Percentiles rank a stretch among this genome's conserved stretches.
Evolutionary conservation across 2,888 invertebrate species (phyloP).

Genomic region (Bellardia bayeri): DNA sequence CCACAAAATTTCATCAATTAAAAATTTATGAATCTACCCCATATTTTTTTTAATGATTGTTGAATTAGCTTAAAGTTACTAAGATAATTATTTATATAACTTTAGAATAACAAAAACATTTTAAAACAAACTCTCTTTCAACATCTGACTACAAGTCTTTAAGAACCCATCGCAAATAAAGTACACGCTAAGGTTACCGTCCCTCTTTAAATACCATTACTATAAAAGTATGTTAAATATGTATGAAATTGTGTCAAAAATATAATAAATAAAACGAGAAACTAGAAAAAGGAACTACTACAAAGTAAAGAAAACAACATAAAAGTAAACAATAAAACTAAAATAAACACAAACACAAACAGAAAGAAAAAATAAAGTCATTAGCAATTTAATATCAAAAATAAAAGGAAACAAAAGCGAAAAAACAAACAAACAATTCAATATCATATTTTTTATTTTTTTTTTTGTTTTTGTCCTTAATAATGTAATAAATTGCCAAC

Average conservation of each 20-base stretch:
- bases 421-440: constrained; percentile 4
- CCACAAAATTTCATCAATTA: too few species aligned
- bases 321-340: constrained; percentile 34
- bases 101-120: too few species aligned
- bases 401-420: not conserved
- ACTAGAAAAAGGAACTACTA: not conserved
- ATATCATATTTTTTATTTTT: not conserved
- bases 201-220: not conserved
- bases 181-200: not conserved
- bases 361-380: constrained; percentile 31
- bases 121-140: too few species aligned
- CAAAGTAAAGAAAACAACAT: constrained; percentile 14
- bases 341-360: constrained; percentile 1
- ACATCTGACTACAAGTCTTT: too few species aligned
- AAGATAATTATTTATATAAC: too few species aligned
- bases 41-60: too few species aligned
- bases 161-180: too few species aligned
- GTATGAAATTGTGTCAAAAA: constrained; percentile 36
- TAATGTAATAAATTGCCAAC: constrained; percentile 11
- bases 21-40: too few species aligned
- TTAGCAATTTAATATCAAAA: constrained; percentile 11
- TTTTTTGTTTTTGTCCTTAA: not conserved
- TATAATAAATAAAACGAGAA: not conserved
- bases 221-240: not conserved
- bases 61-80: too few species aligned